A percentile compares a stretch with the other conserved stretches of the same genome.
Evolutionary conservation across 2,113 vertebrate genomes (phyloP).

Genomic region (Pseudopodoces humilis): DNA sequence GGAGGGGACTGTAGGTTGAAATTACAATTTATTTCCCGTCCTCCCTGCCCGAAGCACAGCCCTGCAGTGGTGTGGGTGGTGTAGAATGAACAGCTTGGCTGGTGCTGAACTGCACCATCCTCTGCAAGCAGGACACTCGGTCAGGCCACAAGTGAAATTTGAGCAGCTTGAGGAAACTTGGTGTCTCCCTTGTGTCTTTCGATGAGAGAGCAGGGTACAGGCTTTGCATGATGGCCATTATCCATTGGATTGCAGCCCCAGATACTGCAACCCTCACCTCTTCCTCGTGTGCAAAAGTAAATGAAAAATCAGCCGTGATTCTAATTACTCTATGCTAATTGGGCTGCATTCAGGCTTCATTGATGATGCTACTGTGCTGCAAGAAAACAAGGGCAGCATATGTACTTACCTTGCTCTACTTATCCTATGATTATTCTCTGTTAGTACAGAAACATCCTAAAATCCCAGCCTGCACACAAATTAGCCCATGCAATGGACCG

Average conservation of each 20-base stretch:
- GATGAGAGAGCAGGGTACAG: background rate
- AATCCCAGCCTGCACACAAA: background rate
- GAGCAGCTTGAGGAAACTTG: background rate
- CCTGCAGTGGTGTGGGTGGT: background rate
- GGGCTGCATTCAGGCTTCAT: slow-evolving; percentile 62
- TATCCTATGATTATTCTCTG: slow-evolving; percentile 1
- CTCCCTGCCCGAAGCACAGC: background rate
- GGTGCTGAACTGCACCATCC: background rate
- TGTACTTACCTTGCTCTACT: slow-evolving; percentile 53
- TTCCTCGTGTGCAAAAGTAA: background rate
- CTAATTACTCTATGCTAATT: slow-evolving; percentile 65
- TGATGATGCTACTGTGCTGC: slow-evolving; percentile 56
- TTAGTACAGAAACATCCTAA: slow-evolving; percentile 5
- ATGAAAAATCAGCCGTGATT: slow-evolving; percentile 6
- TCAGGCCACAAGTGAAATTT: background rate
- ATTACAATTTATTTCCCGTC: background rate
- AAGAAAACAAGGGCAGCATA: slow-evolving; percentile 60
- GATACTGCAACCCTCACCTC: background rate
- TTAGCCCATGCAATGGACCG: slow-evolving; percentile 1
- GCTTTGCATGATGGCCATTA: background rate
- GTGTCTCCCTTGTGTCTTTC: background rate
- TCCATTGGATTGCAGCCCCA: background rate
- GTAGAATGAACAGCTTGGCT: background rate
- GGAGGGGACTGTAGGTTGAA: background rate
- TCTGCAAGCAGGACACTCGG: background rate